Percentiles rank a stretch among this genome's conserved stretches.
phyloP scores from a whole-genome alignment of 2,113 vertebrate genomes.

The Monopterus albus region DNA sequence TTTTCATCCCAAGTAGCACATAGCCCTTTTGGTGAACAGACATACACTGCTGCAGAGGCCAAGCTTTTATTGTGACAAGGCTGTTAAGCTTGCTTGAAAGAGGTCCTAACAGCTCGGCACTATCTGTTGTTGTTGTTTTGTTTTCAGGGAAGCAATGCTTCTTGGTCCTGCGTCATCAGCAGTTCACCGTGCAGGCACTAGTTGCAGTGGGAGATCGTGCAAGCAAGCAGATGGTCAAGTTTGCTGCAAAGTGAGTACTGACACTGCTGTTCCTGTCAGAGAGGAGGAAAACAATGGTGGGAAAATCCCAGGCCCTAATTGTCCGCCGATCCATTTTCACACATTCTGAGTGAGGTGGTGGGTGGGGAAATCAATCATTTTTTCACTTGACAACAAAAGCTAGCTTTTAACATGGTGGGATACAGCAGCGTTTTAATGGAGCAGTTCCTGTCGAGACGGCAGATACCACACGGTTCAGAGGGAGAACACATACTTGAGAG shows the following conservation, averaged over 20 bases:
- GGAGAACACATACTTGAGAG: constrained; percentile 56
- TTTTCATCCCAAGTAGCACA: background rate
- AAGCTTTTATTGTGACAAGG: constrained; percentile 33
- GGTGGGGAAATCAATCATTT: constrained; percentile 86
- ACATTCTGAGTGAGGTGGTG: constrained; percentile 80
- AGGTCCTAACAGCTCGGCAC: constrained; percentile 45
- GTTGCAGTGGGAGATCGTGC: constrained; percentile 97
- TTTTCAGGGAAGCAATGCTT: constrained; percentile 96
- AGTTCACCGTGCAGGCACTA: constrained; percentile 96
- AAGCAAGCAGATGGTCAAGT: constrained; percentile 99
- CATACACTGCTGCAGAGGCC: constrained; percentile 9
- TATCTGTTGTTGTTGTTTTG: constrained; percentile 73
- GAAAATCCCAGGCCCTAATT: constrained; percentile 86
- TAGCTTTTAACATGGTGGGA: constrained; percentile 63
- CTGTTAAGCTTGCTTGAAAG: background rate
- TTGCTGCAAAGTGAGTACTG: constrained; percentile 97
- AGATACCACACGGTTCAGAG: constrained; percentile 59
- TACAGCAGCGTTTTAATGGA: constrained; percentile 68
- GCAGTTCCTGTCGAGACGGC: constrained; percentile 74
- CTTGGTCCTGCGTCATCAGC: constrained; percentile 97
- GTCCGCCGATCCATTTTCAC: constrained; percentile 89
- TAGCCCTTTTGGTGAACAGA: constrained; percentile 8
- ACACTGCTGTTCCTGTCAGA: constrained; percentile 91
- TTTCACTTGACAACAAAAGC: constrained; percentile 78
- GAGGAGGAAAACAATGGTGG: constrained; percentile 94